These are phyloP conservation scores for Oreotragus oreotragus DNA, from an alignment of 2,113 vertebrate species.

Conservation along the genomic window DNA sequence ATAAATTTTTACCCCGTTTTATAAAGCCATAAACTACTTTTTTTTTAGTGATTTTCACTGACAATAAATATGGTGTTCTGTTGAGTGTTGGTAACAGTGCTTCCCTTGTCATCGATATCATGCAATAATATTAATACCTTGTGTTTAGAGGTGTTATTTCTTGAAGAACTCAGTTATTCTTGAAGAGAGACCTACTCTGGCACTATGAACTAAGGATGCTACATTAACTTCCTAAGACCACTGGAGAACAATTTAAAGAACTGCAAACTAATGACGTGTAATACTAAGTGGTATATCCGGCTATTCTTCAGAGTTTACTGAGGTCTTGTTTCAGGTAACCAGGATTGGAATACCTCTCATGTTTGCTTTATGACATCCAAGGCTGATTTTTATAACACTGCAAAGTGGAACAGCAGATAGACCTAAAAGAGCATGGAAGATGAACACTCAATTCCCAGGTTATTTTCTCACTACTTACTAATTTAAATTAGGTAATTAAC, in stretches of 20 bases:
- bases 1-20: slow-evolving; percentile 7
- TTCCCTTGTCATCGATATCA: not conserved
- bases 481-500: not conserved
- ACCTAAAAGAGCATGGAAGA: not conserved
- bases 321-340: not conserved
- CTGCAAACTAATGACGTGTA: not conserved
- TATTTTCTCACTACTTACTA: not conserved
- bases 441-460: not conserved
- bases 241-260: not conserved
- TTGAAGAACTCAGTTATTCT: not conserved
- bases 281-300: not conserved
- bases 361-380: not conserved
- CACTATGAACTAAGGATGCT: not conserved
- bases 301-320: not conserved
- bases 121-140: not conserved
- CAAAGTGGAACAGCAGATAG: not conserved
- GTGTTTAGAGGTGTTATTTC: not conserved
- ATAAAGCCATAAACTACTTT: not conserved
- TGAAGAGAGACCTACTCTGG: not conserved
- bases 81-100: not conserved
- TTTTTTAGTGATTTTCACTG: slow-evolving; percentile 27
- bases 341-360: not conserved
- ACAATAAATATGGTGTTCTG: slow-evolving; percentile 12
- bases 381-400: not conserved
- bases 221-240: not conserved